Base-by-base conservation (phyloP, 2,113 vertebrate species). In the Brienomyrus brachyistius region DNA sequence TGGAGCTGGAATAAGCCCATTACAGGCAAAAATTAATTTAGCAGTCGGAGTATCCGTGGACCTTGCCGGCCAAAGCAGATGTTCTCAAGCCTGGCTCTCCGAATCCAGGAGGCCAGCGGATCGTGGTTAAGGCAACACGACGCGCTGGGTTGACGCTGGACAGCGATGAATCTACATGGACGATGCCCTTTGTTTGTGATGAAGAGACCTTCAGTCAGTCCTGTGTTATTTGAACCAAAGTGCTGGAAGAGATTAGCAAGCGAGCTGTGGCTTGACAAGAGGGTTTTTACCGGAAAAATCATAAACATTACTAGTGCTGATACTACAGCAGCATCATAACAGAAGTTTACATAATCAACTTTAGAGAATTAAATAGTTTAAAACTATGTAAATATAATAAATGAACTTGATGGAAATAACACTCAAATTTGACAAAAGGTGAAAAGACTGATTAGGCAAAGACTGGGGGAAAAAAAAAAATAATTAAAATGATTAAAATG, bases 401-500 rank as follows among this genome's bases (percentile, higher is more conserved):
- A 47, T 11, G 17, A 48, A 86, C 47, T 23, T 31, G 84, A 40
- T 40, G 35, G 50, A 31, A 86, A 86, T 86, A 27, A 86, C n/a
- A 82, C 27, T 80, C 51, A 51, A 51, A 85, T 45, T 23, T 31
- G 48, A 82, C 47, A 54, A 17, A 84, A 31, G 84, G 84, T 86
- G 84, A 51, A 51, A 52, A 47, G 77, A 43, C 77, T 86, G 50
- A 86, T 86, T 86, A 86, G 84, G 45, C 21, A 86, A 47, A 84
- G 40, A 84, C 17, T 23, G 43, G 47, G 23, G n/a, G 31, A 31
- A 5, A 51, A 87, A 5, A 51, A 87, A 51, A 87, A 40, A 87
- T 10, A 54, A 87, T 35, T 40, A 7, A 52, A 54, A 48, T 21
- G 27, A 54, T 87, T 87, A 87, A 50, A 86, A 86, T 31, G 50